phyloP scores from a whole-genome alignment of 2,888 invertebrate species.

The Bimastos eiseni region DNA sequence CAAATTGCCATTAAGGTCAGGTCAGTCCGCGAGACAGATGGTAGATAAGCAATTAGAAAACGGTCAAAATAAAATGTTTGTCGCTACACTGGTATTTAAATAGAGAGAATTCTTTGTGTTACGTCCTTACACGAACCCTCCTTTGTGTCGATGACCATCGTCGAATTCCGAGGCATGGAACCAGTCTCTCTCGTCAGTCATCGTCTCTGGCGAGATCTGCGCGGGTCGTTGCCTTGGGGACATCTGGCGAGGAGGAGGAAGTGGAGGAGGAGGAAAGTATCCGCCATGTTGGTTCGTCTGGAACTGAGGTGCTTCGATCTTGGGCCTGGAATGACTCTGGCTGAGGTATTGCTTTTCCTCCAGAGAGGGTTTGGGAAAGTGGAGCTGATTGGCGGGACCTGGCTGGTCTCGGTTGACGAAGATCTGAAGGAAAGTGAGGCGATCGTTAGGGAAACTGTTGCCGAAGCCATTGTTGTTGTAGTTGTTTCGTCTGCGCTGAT shows the following conservation, averaged over 20 bases:
- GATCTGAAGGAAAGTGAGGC: constrained; percentile 8
- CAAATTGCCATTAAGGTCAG: too few relatives aligned
- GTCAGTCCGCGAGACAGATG: too few relatives aligned
- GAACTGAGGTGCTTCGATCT: background rate
- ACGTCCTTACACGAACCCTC: background rate
- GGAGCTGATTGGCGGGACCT: background rate
- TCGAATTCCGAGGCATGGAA: background rate
- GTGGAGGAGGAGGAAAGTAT: background rate
- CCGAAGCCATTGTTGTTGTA: constrained; percentile 7
- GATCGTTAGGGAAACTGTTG: background rate
- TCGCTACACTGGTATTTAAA: background rate
- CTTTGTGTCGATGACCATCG: background rate
- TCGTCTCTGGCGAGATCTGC: background rate
- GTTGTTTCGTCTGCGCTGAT: background rate
- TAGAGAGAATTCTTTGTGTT: background rate
- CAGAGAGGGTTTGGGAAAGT: background rate
- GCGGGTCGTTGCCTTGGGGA: background rate
- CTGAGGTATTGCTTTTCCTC: background rate
- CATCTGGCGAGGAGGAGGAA: background rate
- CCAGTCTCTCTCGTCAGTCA: background rate
- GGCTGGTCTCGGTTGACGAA: background rate
- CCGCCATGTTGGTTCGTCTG: background rate
- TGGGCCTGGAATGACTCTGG: background rate
- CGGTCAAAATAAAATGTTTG: too few relatives aligned
- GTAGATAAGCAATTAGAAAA: too few relatives aligned